Conservation (phyloP, 2,888 invertebrate genomes). For the Matsumyia berberina region DNA sequence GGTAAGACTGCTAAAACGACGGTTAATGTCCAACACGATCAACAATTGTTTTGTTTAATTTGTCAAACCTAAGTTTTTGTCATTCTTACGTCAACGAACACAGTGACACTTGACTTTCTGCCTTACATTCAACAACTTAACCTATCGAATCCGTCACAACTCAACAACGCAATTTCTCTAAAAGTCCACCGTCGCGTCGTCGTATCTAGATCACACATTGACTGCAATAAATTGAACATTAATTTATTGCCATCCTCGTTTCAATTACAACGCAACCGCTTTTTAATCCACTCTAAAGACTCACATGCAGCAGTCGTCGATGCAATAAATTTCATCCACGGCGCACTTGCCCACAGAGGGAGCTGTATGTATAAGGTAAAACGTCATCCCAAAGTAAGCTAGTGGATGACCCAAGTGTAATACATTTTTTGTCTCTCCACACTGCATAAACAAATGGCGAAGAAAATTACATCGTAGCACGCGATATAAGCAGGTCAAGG, state of each 20-base stretch:
- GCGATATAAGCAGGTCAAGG: conserved; percentile 64
- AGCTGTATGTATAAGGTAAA: conserved; percentile 37
- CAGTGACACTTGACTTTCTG: neutral
- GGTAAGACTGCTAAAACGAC: too few relatives aligned
- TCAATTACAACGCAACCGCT: conserved; percentile 65
- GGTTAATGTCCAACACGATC: too few relatives aligned
- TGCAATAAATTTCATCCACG: conserved; percentile 55
- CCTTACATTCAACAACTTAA: neutral
- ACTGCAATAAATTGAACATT: conserved; percentile 64
- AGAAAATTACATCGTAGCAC: conserved; percentile 49
- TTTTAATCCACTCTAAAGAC: conserved; percentile 64
- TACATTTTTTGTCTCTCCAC: conserved; percentile 17
- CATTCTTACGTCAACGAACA: too few relatives aligned
- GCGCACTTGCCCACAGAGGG: neutral
- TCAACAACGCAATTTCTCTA: conserved; percentile 21
- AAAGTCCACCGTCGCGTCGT: conserved; percentile 17
- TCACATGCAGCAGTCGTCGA: conserved; percentile 29
- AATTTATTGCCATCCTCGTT: conserved; percentile 67
- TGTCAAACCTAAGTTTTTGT: too few relatives aligned
- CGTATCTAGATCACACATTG: conserved; percentile 56
- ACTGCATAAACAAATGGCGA: neutral
- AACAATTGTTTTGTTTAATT: too few relatives aligned
- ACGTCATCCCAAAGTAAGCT: conserved; percentile 49
- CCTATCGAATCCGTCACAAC: neutral
- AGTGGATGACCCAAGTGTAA: conserved; percentile 46